These are phyloP conservation scores for Orientallactaga sibirica DNA, from an alignment of 2,797 vertebrate species.

Conservation along the genomic window DNA sequence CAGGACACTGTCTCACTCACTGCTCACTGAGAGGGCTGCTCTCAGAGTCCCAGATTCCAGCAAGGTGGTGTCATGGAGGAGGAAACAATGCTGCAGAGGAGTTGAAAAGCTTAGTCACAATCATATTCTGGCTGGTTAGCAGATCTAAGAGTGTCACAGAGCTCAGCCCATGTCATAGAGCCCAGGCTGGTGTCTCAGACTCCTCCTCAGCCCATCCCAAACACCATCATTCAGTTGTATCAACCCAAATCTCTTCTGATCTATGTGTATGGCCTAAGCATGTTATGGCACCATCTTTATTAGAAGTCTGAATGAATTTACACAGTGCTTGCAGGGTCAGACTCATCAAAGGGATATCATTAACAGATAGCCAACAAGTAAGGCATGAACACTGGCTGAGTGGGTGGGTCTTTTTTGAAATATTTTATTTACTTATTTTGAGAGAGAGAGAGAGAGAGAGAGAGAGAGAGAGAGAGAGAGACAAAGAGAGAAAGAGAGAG, in stretches of 20 bases:
- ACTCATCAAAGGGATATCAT: background rate
- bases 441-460: background rate
- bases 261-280: background rate
- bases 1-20: background rate
- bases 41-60: too few relatives aligned
- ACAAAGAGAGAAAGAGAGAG: background rate
- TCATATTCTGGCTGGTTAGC: too few relatives aligned
- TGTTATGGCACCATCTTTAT: background rate
- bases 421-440: too few relatives aligned
- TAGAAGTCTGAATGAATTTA: background rate
- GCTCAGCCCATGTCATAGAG: background rate
- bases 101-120: too few relatives aligned
- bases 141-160: background rate
- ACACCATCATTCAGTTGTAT: background rate
- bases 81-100: too few relatives aligned
- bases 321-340: background rate
- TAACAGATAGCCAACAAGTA: background rate
- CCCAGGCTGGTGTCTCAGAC: background rate
- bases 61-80: too few relatives aligned
- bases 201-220: background rate
- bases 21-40: background rate
- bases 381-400: background rate
- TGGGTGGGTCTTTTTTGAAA: background rate
- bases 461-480: too few relatives aligned
- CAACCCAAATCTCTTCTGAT: background rate